Conservation (phyloP, 1,140 invertebrate genomes). For the Tyrophagus putrescentiae region DNA sequence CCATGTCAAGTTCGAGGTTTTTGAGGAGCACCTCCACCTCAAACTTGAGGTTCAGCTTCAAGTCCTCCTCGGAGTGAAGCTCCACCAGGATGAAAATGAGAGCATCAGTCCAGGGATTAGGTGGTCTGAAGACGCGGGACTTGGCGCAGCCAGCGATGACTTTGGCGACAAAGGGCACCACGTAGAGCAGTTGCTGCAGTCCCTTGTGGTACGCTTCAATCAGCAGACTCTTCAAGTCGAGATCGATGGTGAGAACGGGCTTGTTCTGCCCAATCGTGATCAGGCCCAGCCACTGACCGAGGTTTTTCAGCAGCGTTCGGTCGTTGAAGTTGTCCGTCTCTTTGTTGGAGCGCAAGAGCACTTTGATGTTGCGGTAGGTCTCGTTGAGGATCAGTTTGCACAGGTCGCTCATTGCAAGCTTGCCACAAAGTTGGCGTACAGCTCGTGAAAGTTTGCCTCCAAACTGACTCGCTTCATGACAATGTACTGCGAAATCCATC, state of each 20-base stretch:
- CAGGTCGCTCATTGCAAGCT: conserved; percentile 62
- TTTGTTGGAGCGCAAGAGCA: conserved; percentile 86
- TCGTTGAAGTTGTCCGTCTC: conserved; percentile 96
- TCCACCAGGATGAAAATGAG: conserved; percentile 96
- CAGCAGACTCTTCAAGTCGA: conserved; percentile 81
- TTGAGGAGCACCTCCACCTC: conserved; percentile 98
- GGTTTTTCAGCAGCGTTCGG: conserved; percentile 85
- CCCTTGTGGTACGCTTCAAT: conserved; percentile 88
- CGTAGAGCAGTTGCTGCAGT: conserved; percentile 87
- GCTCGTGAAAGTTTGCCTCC: conserved; percentile 88
- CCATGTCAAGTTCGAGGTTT: conserved; percentile 74
- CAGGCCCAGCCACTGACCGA: conserved; percentile 97
- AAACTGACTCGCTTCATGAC: conserved; percentile 95
- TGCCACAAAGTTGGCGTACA: conserved; percentile 91
- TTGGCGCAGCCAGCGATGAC: conserved; percentile 93
- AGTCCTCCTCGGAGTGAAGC: conserved; percentile 85
- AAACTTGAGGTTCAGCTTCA: conserved; percentile 91
- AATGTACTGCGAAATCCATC: conserved; percentile 91
- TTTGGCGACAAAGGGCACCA: conserved; percentile 98
- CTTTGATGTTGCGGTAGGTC: conserved; percentile 90
- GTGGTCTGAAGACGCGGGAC: conserved; percentile 80
- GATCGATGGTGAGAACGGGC: conserved; percentile 76
- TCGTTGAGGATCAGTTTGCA: conserved; percentile 77
- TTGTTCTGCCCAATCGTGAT: conserved; percentile 84
- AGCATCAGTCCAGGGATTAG: conserved; percentile 95